Evolutionary conservation across 92 coral and sea anemone genomes (phyloP), one percentile per base, ranked within the genome.

Genomic region (Desmophyllum pertusum): DNA sequence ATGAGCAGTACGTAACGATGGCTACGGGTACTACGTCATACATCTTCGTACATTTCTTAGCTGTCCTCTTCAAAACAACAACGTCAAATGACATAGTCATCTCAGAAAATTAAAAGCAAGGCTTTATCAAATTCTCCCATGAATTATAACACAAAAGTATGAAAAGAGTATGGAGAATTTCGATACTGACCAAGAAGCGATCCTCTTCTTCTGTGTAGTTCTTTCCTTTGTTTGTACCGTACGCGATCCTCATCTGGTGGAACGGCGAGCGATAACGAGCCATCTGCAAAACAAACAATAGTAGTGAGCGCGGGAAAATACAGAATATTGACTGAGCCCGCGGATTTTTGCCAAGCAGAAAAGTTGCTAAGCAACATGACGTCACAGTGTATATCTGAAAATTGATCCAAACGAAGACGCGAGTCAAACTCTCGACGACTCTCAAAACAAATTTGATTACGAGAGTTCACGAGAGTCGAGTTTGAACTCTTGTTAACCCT

Each of bases 191-290:
- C 94, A 96, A 69, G 90, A 96, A 96, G n/a, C 99, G 95, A 78
- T 96, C 99, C 73, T 96, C 99, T 41, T 96, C 99, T 87, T 96
- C 99, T 0, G 99, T 96, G 86, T 96, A 96, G 84, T 96, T 96
- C 93, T 96, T 96, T 77, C 99, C 99, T 63, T 96, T 97, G 87
- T 97, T 97, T 7, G 99, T 97, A 46, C 99, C 99, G 67, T 97
- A 97, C 1, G 98, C 98, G 68, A 97, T 97, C 70, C 99, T 86
- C 62, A 97, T 93, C 78, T 97, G 99, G 82, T 97, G 99, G 92
- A 97, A 97, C 4, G 99, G 99, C 17, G 99, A 97, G 43, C 99
- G 95, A 81, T 97, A 97, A n/a, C 99, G 90, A 3, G 99, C 98
- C 99, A 97, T 97, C 99, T 96, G 78, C 40, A 52, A 77, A 64